Percentiles rank a stretch among this genome's conserved stretches.
phyloP scores from a whole-genome alignment of 2,888 invertebrate genomes.

The Galeruca laticollis region DNA sequence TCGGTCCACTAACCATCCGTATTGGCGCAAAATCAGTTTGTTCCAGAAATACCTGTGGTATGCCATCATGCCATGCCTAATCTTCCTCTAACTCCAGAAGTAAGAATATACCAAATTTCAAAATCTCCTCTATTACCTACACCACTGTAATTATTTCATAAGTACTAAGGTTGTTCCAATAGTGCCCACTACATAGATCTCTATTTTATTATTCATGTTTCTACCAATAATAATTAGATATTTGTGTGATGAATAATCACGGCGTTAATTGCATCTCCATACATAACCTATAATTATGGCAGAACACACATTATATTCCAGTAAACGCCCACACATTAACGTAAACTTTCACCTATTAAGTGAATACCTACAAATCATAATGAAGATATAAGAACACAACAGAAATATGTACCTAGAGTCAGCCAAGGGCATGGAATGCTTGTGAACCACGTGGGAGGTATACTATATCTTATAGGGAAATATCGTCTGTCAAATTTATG shows the following conservation, averaged over 20 bases:
- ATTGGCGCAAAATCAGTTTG: too few species aligned
- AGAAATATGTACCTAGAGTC: slow-evolving; percentile 1
- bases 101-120: too few species aligned
- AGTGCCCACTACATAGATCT: not conserved
- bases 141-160: slow-evolving; percentile 1
- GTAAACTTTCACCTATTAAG: slow-evolving; percentile 35
- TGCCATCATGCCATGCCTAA: too few species aligned
- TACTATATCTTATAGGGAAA: too few species aligned
- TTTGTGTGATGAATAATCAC: slow-evolving; percentile 35
- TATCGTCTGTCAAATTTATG: too few species aligned
- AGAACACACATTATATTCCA: slow-evolving; percentile 8
- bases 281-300: slow-evolving; percentile 41
- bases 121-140: too few species aligned
- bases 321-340: slow-evolving; percentile 28
- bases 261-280: slow-evolving; percentile 39
- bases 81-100: too few species aligned
- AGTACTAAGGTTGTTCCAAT: not conserved
- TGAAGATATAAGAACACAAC: slow-evolving; percentile 1
- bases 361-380: slow-evolving; percentile 6
- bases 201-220: slow-evolving; percentile 25
- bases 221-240: slow-evolving; percentile 38
- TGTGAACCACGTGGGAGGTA: not conserved
- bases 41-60: too few species aligned
- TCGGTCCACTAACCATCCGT: too few species aligned
- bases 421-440: not conserved